A percentile compares a stretch with the other conserved stretches of the same genome.
phyloP scores from a whole-genome alignment of 2,797 vertebrate species.

The Hemitrygon akajei region DNA sequence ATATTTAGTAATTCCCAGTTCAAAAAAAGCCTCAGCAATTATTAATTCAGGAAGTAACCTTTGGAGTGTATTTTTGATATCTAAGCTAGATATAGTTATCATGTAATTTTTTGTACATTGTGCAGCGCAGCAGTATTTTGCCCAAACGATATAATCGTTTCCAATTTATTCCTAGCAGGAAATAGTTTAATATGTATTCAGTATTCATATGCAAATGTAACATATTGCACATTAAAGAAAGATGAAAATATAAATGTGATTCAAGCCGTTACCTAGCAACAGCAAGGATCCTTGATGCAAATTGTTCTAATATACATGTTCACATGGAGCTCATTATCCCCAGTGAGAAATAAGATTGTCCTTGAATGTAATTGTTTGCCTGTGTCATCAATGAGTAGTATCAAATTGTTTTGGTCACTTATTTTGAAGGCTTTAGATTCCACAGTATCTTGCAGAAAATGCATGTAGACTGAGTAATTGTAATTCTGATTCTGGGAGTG shows the following conservation, averaged over 20 bases:
- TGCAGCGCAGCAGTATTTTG: background rate
- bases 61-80: background rate
- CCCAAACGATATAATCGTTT: background rate
- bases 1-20: background rate
- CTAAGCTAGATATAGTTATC: background rate
- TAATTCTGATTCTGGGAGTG: background rate
- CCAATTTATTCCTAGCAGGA: constrained; percentile 3
- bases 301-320: background rate
- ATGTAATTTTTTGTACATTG: background rate
- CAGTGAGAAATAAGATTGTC: constrained; percentile 6
- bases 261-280: constrained; percentile 27
- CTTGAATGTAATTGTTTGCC: constrained; percentile 14
- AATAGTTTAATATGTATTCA: constrained; percentile 32
- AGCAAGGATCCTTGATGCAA: background rate
- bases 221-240: constrained; percentile 35
- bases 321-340: constrained; percentile 17
- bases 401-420: background rate
- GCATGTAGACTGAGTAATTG: background rate
- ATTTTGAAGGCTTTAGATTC: background rate
- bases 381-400: background rate
- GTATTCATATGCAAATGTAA: background rate
- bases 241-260: constrained; percentile 32
- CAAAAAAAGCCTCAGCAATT: background rate
- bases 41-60: constrained; percentile 29
- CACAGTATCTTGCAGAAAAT: background rate